A percentile compares a stretch with the other conserved stretches of the same genome.
phyloP scores from a whole-genome alignment of 2,888 invertebrate genomes.

The Sialis fuliginosa region DNA sequence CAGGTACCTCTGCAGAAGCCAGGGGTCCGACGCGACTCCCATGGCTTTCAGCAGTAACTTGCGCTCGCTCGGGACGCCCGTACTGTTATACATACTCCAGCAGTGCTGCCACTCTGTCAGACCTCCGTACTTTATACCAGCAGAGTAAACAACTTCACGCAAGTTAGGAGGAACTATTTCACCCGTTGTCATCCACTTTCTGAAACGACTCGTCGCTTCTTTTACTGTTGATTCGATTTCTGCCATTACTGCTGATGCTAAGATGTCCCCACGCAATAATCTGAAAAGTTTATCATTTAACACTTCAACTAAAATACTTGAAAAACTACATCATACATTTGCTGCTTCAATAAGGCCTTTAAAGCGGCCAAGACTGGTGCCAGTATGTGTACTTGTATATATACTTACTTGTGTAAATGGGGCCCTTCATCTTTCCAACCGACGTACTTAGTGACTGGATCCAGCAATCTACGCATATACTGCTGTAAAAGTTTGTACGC shows the following conservation, averaged over 20 bases:
- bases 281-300: slow-evolving; percentile 27
- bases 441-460: slow-evolving; percentile 36
- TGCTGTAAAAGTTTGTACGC: slow-evolving; percentile 48
- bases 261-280: slow-evolving; percentile 49
- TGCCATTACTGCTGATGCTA: slow-evolving; percentile 54
- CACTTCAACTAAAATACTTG: background rate
- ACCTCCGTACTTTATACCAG: slow-evolving; percentile 53
- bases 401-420: slow-evolving; percentile 47
- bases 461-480: slow-evolving; percentile 37
- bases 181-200: slow-evolving; percentile 49
- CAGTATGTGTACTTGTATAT: background rate
- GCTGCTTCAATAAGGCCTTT: background rate
- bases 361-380: background rate
- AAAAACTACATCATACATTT: background rate
- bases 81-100: slow-evolving; percentile 50
- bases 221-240: slow-evolving; percentile 50
- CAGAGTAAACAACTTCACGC: slow-evolving; percentile 46
- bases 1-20: slow-evolving; percentile 55
- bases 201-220: slow-evolving; percentile 49
- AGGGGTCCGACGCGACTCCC: slow-evolving; percentile 54
- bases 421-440: slow-evolving; percentile 46
- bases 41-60: slow-evolving; percentile 51
- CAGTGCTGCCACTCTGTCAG: slow-evolving; percentile 58
- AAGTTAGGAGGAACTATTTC: slow-evolving; percentile 54
- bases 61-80: slow-evolving; percentile 50